Base-by-base conservation (phyloP, 2,113 vertebrate species). In the Reinhardtius hippoglossoides region DNA sequence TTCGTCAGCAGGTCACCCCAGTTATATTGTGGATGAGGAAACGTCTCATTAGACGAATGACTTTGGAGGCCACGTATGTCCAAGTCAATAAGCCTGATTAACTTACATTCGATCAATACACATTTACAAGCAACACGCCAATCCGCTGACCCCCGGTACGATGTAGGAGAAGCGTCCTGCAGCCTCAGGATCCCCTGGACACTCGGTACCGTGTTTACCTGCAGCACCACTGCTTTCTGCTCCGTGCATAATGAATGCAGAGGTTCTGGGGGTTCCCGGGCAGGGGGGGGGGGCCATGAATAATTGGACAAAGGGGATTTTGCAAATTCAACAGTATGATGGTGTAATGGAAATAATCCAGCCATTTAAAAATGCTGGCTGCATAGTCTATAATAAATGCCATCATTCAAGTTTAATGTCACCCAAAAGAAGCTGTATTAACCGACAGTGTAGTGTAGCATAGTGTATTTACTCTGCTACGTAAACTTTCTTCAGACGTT, bases 41-140 rank as follows among this genome's bases (percentile, higher is more conserved):
- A 82, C 50, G 8, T 61, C 76, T 90, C 75, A 68, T 81, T 86
- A 61, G 67, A 85, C 88, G 68, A 83, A 89, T 90, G 87, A 85
- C 71, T 16, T 2, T 48, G 65, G 55, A 81, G 59, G 26, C 77
- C 84, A 89, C 62, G 56, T 31, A 76, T 72, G 82, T 82, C 74
- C 31, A 15, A 54, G 76, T 91, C 89, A 88, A 85, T 90, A 74
- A 81, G 18, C 65, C 78, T 88, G 84, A 91, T 89, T 87, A 77
- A 83, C 70, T 62, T 76, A 66, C 52, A 69, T 80, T 74, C 64
- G 67, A 89, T 91, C 88, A 71, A 91, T 89, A 85, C 46, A 24
- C n/a, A 68, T 86, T 85, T 83, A 83, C 77, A 81, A 79, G 66
- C 31, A 74, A 70, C 85, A 76, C 42, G 55, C 73, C 67, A 60